Conservation (phyloP, 2,888 invertebrate species). For the Brenthis hecate region DNA sequence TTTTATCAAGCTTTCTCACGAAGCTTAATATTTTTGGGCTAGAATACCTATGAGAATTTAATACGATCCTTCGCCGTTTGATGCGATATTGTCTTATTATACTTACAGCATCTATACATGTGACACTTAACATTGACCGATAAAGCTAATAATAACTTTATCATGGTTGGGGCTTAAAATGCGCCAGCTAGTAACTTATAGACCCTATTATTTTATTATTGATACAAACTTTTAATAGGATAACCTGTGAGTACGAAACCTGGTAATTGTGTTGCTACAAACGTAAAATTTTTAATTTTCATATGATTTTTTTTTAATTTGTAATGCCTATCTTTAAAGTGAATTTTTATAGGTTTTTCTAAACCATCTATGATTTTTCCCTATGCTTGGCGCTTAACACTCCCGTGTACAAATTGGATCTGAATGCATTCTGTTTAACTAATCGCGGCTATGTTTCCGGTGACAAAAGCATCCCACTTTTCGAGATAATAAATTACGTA, state of each 20-base stretch:
- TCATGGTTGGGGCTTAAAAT: background rate
- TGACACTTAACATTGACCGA: too few relatives aligned
- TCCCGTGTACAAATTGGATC: slow-evolving; percentile 19
- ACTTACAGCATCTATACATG: background rate
- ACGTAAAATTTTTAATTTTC: background rate
- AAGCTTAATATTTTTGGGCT: background rate
- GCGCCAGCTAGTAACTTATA: background rate
- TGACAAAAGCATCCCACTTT: slow-evolving; percentile 7
- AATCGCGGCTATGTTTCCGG: slow-evolving; percentile 16
- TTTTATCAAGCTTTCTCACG: slow-evolving; percentile 1
- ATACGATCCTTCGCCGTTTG: background rate
- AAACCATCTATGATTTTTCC: slow-evolving; percentile 17
- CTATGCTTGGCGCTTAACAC: slow-evolving; percentile 9
- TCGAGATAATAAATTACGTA: slow-evolving; percentile 11
- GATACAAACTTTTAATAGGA: background rate
- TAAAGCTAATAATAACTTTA: background rate
- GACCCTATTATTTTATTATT: background rate
- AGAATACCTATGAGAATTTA: background rate
- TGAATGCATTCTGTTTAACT: slow-evolving; percentile 17
- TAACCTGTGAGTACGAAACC: too few relatives aligned
- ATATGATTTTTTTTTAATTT: background rate
- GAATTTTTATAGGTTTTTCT: slow-evolving; percentile 12
- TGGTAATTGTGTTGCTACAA: background rate
- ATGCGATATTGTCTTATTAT: background rate
- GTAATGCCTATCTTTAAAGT: background rate